Evolutionary conservation across 2,888 invertebrate genomes (phyloP).

Genomic region (Drosophila imparisetae): DNA sequence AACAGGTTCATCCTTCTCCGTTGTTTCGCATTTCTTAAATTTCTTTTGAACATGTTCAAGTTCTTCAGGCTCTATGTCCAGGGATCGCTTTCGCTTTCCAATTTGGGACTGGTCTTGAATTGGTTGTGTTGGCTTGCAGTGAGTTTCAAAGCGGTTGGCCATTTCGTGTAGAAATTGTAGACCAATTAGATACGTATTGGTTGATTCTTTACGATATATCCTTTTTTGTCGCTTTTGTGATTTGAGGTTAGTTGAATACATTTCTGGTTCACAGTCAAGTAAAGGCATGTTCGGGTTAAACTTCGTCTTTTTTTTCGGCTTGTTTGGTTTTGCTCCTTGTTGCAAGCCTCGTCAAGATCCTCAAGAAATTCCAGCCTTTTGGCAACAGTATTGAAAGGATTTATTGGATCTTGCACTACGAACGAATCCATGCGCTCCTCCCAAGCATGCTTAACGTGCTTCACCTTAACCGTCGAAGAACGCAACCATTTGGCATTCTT

Average conservation of each 20-base stretch:
- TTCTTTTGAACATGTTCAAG: neutral
- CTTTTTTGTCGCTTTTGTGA: neutral
- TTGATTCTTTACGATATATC: neutral
- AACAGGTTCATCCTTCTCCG: no score
- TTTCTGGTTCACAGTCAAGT: neutral
- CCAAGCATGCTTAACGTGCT: neutral
- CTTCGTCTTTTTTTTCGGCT: neutral
- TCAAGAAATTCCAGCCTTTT: no score
- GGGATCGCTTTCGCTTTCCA: neutral
- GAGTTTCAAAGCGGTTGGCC: neutral
- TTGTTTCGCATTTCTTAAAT: neutral
- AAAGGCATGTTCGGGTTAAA: neutral
- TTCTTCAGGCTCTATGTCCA: no score
- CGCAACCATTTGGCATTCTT: neutral
- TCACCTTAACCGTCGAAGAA: neutral
- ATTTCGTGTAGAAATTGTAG: neutral
- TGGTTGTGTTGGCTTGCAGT: neutral
- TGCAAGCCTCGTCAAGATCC: no score
- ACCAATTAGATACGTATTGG: neutral
- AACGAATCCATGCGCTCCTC: accelerated
- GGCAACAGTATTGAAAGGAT: no score
- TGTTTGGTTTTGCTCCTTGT: no score
- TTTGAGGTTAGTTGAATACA: neutral
- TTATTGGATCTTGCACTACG: no score
- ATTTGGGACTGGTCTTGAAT: neutral